Base-by-base conservation (phyloP, 1,140 invertebrate species). In the Drosophila ambigua region DNA sequence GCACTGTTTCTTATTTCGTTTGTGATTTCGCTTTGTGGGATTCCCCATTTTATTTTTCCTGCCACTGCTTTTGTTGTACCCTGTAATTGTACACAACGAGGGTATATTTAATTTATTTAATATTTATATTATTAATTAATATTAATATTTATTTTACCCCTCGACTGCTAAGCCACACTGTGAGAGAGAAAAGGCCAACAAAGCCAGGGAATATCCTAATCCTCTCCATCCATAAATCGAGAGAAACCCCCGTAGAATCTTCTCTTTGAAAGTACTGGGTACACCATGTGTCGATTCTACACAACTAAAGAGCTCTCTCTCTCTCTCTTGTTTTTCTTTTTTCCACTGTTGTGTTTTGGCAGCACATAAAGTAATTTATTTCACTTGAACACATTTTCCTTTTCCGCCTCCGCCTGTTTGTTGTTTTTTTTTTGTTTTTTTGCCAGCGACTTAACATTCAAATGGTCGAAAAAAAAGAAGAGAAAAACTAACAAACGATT, bases 281-380 rank as follows among this genome's bases (percentile, higher is more conserved):
- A 39, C 5, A 0, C 35, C 11, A 13, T 5, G 4, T 5, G 11
- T 39, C 35, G 11, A 13, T 2, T 13, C 11, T 3, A 35, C 35
- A 11, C 35, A 4, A 2, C 35, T 2, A 24, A 4, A 24, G 23
- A 4, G 23, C 4, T 5, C 4, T 13, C 11, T 39, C n/a, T n/a
- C 4, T 13, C 11, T 5, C 35, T 13, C 35, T 11, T 39, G 11
- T 39, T 39, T 62, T 51, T 57, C 49, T 55, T 45, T 69, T 58
- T 57, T 41, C 20, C 23, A 31, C 52, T 69, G 48, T 71, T 16
- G 49, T 67, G 78, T 61, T 79, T 61, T 79, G 77, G 57, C 64
- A 75, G 61, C 59, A 75, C 74, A 87, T 78, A 82, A 79, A 77
- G 83, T 88, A 83, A 88, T 88, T 88, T 88, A 88, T 88, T 88